A percentile compares a stretch with the other conserved stretches of the same genome.
phyloP scores from a whole-genome alignment of 1,140 invertebrate genomes.

The Rhopalosiphum padi region DNA sequence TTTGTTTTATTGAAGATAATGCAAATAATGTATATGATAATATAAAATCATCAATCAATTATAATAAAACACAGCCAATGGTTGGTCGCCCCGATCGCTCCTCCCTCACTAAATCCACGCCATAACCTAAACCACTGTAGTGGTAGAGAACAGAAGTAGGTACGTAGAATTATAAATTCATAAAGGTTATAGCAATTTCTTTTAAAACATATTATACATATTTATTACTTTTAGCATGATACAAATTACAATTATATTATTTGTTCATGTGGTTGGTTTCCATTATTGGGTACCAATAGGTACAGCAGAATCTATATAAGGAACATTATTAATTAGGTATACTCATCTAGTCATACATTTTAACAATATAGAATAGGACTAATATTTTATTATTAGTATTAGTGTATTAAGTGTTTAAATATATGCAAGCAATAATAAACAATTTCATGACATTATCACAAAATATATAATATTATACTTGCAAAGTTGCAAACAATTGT shows the following conservation, averaged over 20 bases:
- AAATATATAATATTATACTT: background rate
- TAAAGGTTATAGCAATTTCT: background rate
- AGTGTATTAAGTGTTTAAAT: background rate
- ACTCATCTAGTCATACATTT: no score
- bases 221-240: background rate
- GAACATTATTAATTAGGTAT: no score
- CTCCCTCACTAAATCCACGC: background rate
- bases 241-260: background rate
- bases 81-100: background rate
- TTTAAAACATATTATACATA: background rate
- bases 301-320: no score
- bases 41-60: slow-evolving; percentile 1
- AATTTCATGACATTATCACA: background rate
- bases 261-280: no score
- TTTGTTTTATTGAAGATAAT: background rate
- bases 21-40: background rate
- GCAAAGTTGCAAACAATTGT: background rate
- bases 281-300: no score
- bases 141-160: background rate
- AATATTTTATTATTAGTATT: background rate
- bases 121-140: background rate
- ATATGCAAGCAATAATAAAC: background rate
- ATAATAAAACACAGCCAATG: background rate
- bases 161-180: background rate
- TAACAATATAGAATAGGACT: no score